phyloP scores from a whole-genome alignment of 2,797 vertebrate species.

The Clarias fuscus region DNA sequence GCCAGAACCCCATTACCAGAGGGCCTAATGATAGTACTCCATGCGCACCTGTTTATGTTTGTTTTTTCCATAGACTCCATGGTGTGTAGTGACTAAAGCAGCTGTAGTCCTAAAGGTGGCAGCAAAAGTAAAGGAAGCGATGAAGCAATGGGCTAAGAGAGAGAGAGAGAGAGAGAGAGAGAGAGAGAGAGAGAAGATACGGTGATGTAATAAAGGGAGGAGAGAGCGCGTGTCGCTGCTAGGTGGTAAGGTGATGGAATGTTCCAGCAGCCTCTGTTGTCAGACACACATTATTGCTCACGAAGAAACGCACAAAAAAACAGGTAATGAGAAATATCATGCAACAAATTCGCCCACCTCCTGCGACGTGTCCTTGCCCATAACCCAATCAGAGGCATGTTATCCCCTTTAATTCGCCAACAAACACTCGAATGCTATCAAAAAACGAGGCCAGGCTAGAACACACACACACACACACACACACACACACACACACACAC shows the following conservation, averaged over 20 bases:
- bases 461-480: neutral
- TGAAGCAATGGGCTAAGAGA: neutral
- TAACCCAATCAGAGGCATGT: slow-evolving; percentile 19
- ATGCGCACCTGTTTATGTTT: neutral
- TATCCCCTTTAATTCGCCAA: slow-evolving; percentile 4
- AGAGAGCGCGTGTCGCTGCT: slow-evolving; percentile 54
- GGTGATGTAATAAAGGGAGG: slow-evolving; percentile 49
- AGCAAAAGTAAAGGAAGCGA: slow-evolving; percentile 30
- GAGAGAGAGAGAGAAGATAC: slow-evolving; percentile 29
- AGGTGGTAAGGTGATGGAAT: slow-evolving; percentile 65
- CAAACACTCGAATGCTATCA: neutral
- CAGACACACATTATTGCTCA: slow-evolving; percentile 47
- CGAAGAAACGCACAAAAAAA: neutral
- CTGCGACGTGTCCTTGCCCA: neutral
- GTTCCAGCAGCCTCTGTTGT: slow-evolving; percentile 57
- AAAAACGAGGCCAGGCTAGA: neutral
- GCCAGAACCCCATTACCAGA: neutral
- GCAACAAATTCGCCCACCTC: slow-evolving; percentile 6
- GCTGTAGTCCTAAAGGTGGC: slow-evolving; percentile 43
- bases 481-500: neutral
- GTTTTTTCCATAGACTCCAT: neutral
- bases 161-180: neutral
- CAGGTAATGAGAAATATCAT: slow-evolving; percentile 27
- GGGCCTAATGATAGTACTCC: neutral
- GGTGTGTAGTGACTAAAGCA: neutral